Base-by-base conservation (phyloP, 1,140 invertebrate species). In the Heliconius melpomene region DNA sequence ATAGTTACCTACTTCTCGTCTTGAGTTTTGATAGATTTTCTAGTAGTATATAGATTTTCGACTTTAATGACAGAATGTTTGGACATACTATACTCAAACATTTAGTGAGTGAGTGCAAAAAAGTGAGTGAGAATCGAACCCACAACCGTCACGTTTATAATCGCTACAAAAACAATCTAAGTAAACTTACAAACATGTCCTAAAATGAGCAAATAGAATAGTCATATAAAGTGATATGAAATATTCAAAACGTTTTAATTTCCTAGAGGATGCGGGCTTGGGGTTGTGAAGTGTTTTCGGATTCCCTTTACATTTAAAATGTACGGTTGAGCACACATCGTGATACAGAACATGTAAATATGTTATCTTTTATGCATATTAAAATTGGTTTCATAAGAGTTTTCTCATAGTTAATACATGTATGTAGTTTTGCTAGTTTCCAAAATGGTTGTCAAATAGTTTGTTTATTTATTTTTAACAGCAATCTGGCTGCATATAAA, bases 251-350 rank as follows among this genome's bases (percentile, higher is more conserved):
- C 60, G 60, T 29, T 66, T 66, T 66, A 66, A 66, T 66, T 66
- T 66, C 23, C 60, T 66, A 66, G 60, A 66, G 60, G 26, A 66
- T 29, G 26, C 23, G 60, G 57, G 60, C 60, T 66, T 29, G 11
- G 23, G 60, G 23, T 29, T 66, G 13, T 16, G 13, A 29, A 66
- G 60, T 66, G 60, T 26, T 66, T 66, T 29, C 26, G 11, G 60
- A 66, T 29, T 26, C 23, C 13, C 60, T 66, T 66, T 66, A 66
- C 60, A 66, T 66, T 66, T 66, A 66, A 66, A 66, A 66, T 66
- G 60, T 29, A 66, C 23, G 26, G 23, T 29, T 66, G 60, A 66
- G 60, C 26, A 26, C 9, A 26, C 23, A 66, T n/a, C 54, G n/a
- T 26, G n/a, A 60, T 60, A 60, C 54, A 60, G 54, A 66, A 26